phyloP scores from a whole-genome alignment of 1,140 invertebrate genomes.

The Plectrocnemia conspersa region DNA sequence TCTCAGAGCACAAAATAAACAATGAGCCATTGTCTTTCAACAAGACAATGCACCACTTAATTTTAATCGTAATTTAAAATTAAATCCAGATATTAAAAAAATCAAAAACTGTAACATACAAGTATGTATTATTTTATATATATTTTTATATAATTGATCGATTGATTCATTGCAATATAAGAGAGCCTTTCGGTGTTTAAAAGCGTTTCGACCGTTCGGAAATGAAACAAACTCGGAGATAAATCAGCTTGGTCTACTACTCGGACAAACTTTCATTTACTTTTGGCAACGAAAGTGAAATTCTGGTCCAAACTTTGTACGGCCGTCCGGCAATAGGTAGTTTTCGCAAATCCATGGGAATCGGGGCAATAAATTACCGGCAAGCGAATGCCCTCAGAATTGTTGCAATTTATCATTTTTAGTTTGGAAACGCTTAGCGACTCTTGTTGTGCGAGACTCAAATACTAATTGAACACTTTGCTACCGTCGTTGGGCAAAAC shows the following conservation, averaged over 20 bases:
- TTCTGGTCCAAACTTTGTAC: slow-evolving; percentile 15
- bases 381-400: slow-evolving; percentile 10
- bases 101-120: too few relatives aligned
- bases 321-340: neutral
- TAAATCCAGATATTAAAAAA: too few relatives aligned
- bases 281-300: slow-evolving; percentile 33
- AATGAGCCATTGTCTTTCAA: too few relatives aligned
- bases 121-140: slow-evolving; percentile 1
- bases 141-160: neutral
- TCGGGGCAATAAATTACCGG: slow-evolving; percentile 18
- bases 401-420: slow-evolving; percentile 14
- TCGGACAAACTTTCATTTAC: slow-evolving; percentile 31
- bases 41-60: too few relatives aligned
- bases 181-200: slow-evolving; percentile 21
- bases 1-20: too few relatives aligned
- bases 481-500: too few relatives aligned
- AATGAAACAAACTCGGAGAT: slow-evolving; percentile 26
- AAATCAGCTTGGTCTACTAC: slow-evolving; percentile 27
- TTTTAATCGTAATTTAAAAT: too few relatives aligned
- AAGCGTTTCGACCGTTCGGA: slow-evolving; percentile 9
- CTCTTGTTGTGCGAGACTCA: too few relatives aligned
- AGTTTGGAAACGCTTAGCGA: too few relatives aligned
- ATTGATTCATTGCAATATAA: too few relatives aligned
- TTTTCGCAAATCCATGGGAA: slow-evolving; percentile 7
- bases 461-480: too few relatives aligned